Percentiles rank a stretch among this genome's conserved stretches.
These are phyloP conservation scores for Dicentrarchus labrax DNA, from an alignment of 2,113 vertebrate species.

Conservation along the genomic window DNA sequence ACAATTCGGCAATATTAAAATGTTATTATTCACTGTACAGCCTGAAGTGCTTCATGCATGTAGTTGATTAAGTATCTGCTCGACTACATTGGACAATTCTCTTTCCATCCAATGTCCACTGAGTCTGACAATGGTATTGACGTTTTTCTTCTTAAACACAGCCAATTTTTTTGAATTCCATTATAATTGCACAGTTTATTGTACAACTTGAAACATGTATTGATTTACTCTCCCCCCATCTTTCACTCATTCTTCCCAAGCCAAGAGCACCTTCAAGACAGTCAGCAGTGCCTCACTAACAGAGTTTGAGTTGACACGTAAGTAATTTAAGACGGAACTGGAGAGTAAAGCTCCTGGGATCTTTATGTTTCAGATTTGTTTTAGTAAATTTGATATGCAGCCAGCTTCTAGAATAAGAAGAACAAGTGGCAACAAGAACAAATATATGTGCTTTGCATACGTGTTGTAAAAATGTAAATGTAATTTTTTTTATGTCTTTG, in stretches of 20 bases:
- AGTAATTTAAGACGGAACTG: constrained; percentile 76
- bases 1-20: constrained; percentile 18
- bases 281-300: constrained; percentile 94
- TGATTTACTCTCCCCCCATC: constrained; percentile 74
- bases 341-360: background rate
- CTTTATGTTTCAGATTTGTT: background rate
- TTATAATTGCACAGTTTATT: constrained; percentile 44
- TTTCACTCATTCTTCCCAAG: constrained; percentile 85
- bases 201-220: constrained; percentile 42
- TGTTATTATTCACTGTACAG: constrained; percentile 22
- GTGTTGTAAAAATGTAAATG: background rate
- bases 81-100: constrained; percentile 10
- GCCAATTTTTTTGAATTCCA: constrained; percentile 23
- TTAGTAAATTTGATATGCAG: background rate
- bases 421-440: background rate
- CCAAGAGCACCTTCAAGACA: constrained; percentile 95
- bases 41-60: constrained; percentile 1
- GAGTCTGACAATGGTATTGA: background rate
- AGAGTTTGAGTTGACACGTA: constrained; percentile 95
- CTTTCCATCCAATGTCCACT: background rate
- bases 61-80: constrained; percentile 9
- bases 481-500: constrained; percentile 47
- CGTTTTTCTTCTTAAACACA: constrained; percentile 25
- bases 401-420: background rate
- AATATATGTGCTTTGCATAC: background rate